These are phyloP conservation scores for Ochotona princeps DNA, from an alignment of 2,113 vertebrate species.

Conservation along the genomic window DNA sequence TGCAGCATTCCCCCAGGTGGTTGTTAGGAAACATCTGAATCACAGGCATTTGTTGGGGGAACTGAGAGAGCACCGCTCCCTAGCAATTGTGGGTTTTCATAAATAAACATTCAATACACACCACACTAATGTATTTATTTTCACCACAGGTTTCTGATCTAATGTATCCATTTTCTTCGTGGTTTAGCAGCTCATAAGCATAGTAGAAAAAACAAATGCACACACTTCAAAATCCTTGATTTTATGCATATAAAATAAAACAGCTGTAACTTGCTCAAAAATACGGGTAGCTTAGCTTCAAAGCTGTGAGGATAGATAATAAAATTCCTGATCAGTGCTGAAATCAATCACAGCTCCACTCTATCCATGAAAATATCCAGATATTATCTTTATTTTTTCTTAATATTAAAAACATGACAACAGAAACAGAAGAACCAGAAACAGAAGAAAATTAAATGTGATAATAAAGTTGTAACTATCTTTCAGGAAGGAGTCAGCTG, in stretches of 20 bases:
- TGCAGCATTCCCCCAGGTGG: background rate
- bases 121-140: background rate
- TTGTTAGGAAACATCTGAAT: constrained; percentile 68
- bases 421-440: background rate
- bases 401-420: constrained; percentile 11
- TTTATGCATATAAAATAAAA: background rate
- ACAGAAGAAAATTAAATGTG: background rate
- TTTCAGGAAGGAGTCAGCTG: background rate
- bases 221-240: background rate
- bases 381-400: background rate
- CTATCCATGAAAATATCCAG: background rate
- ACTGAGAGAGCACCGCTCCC: background rate
- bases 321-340: background rate
- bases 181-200: constrained; percentile 28
- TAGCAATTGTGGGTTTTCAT: constrained; percentile 46
- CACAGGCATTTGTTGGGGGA: constrained; percentile 34
- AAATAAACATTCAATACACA: background rate
- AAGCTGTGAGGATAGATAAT: background rate
- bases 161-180: constrained; percentile 10
- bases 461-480: background rate
- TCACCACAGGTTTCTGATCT: background rate
- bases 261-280: background rate
- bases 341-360: background rate
- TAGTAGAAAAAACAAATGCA: constrained; percentile 14
- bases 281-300: background rate